Evolutionary conservation across 2,113 vertebrate species (phyloP).

Genomic region (Phaethornis superciliosus): DNA sequence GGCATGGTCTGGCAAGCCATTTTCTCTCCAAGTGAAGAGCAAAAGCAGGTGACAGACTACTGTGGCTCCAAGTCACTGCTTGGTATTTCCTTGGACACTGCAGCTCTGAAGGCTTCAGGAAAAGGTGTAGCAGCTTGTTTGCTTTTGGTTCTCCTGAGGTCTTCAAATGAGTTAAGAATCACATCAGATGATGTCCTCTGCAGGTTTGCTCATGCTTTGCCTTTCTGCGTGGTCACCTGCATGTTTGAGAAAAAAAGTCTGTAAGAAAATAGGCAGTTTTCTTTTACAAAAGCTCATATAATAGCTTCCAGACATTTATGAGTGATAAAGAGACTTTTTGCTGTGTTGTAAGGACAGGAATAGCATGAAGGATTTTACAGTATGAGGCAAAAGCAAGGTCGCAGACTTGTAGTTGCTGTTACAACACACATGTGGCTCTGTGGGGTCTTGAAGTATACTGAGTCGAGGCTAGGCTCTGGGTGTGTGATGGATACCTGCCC

Average conservation of each 20-base stretch:
- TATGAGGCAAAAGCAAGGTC: not conserved
- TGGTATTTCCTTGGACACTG: not conserved
- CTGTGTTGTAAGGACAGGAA: not conserved
- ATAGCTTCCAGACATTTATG: not conserved
- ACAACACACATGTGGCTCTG: not conserved
- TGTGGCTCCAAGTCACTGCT: not conserved
- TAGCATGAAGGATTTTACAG: not conserved
- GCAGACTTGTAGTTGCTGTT: not conserved
- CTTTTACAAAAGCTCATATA: not conserved
- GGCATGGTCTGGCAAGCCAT: not conserved
- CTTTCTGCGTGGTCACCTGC: not conserved
- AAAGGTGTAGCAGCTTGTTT: not conserved
- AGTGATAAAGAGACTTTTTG: not conserved
- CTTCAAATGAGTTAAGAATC: not conserved
- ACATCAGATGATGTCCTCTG: not conserved
- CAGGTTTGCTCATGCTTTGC: not conserved
- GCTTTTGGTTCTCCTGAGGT: not conserved
- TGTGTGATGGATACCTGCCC: fast-evolving
- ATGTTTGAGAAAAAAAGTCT: not conserved
- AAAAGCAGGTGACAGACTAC: not conserved
- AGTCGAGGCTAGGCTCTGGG: not conserved
- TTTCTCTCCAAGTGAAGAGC: not conserved
- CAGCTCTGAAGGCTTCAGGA: not conserved
- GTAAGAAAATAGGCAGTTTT: not conserved
- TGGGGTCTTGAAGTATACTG: not conserved